These are phyloP conservation scores for Cheilinus undulatus DNA, from an alignment of 2,113 vertebrate genomes.

Conservation along the genomic window DNA sequence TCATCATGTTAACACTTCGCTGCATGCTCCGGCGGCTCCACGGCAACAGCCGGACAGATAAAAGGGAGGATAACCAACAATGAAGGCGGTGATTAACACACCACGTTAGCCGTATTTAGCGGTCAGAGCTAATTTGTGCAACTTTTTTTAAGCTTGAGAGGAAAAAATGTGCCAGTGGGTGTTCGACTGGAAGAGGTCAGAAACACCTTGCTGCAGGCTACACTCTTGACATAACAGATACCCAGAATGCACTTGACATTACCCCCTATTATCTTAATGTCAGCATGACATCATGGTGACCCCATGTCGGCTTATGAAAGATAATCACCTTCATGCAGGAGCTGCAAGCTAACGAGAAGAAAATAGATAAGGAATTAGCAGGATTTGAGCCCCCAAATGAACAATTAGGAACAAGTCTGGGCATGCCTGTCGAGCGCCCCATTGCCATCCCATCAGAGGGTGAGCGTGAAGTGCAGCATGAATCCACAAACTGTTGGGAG, in stretches of 20 bases:
- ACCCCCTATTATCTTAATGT: conserved; percentile 20
- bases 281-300: conserved; percentile 34
- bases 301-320: conserved; percentile 28
- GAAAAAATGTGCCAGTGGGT: conserved; percentile 18
- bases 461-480: conserved; percentile 60
- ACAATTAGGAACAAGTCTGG: conserved; percentile 68
- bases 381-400: conserved; percentile 53
- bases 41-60: conserved; percentile 30
- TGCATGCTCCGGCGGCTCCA: conserved; percentile 46
- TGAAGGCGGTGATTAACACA: conserved; percentile 38
- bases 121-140: conserved; percentile 31
- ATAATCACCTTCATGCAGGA: conserved; percentile 36
- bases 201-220: conserved; percentile 26
- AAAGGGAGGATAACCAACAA: conserved; percentile 46
- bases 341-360: background rate
- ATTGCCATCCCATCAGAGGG: conserved; percentile 50
- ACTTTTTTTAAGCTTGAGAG: conserved; percentile 1
- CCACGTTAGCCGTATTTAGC: conserved; percentile 20
- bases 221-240: background rate
- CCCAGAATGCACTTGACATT: conserved; percentile 36
- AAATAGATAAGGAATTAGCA: conserved; percentile 32
- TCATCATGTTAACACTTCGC: conserved; percentile 65
- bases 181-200: conserved; percentile 1
- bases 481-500: conserved; percentile 67
- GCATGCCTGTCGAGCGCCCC: conserved; percentile 58